Conservation (phyloP, 2,888 invertebrate species). For the Tetramorium bicarinatum region DNA sequence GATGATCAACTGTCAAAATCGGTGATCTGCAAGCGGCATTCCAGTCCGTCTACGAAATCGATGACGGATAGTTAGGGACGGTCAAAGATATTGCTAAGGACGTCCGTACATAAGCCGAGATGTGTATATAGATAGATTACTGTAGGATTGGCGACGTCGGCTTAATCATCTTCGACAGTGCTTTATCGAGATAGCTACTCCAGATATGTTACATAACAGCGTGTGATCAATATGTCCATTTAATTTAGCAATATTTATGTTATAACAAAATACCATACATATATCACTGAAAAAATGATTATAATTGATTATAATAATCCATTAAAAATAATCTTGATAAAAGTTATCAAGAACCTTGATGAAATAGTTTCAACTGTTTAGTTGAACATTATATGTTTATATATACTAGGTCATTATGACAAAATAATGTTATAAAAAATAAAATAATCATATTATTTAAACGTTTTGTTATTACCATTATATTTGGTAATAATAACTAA, state of each 20-base stretch:
- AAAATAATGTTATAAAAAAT: too few species aligned
- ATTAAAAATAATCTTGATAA: too few species aligned
- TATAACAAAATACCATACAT: background rate
- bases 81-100: slow-evolving; percentile 52
- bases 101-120: background rate
- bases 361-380: too few species aligned
- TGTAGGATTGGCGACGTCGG: slow-evolving; percentile 17
- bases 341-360: too few species aligned
- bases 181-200: slow-evolving; percentile 7
- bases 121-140: slow-evolving; percentile 26
- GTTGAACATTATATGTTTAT: too few species aligned
- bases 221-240: background rate
- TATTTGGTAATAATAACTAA: too few species aligned
- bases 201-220: background rate
- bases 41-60: slow-evolving; percentile 64
- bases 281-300: too few species aligned
- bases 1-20: slow-evolving; percentile 74
- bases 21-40: slow-evolving; percentile 69
- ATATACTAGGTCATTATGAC: too few species aligned
- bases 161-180: slow-evolving; percentile 34
- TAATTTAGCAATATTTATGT: background rate
- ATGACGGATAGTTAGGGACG: slow-evolving; percentile 66
- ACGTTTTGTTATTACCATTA: too few species aligned
- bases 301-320: too few species aligned
- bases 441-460: too few species aligned